Evolutionary conservation across 1,140 invertebrate genomes (phyloP).

Genomic region (Pomacea maculata): DNA sequence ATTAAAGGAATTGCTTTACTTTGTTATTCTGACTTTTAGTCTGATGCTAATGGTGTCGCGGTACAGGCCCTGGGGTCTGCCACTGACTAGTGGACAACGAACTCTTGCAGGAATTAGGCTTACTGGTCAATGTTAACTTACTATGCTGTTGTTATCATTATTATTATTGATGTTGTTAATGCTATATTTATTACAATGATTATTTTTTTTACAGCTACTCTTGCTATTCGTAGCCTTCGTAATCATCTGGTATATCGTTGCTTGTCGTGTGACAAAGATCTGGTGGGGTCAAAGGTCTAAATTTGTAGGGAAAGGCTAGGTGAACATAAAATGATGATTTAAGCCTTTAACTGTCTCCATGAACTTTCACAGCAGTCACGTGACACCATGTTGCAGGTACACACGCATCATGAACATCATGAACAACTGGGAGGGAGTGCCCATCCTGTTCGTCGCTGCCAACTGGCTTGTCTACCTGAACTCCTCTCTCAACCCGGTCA

Average conservation of each 20-base stretch:
- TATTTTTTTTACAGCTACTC: neutral
- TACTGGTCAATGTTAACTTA: neutral
- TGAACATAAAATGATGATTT: too few relatives aligned
- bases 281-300: too few relatives aligned
- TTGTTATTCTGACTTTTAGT: too few relatives aligned
- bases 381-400: slow-evolving; percentile 2
- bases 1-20: too few relatives aligned
- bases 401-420: slow-evolving; percentile 7
- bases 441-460: slow-evolving; percentile 19
- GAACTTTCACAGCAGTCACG: neutral
- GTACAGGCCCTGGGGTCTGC: too few relatives aligned
- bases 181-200: neutral
- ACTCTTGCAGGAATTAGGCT: too few relatives aligned
- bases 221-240: neutral
- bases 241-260: too few relatives aligned
- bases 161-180: neutral
- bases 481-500: slow-evolving; percentile 88
- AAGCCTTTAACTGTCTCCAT: neutral
- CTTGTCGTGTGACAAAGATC: too few relatives aligned
- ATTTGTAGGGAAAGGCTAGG: too few relatives aligned
- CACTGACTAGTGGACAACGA: too few relatives aligned
- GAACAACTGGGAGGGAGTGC: slow-evolving; percentile 15
- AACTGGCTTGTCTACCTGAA: slow-evolving; percentile 74
- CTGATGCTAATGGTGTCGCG: too few relatives aligned
- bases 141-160: neutral